A percentile compares a stretch with the other conserved stretches of the same genome.
phyloP scores from a whole-genome alignment of 1,140 invertebrate genomes.

The Diorhabda carinulata region DNA sequence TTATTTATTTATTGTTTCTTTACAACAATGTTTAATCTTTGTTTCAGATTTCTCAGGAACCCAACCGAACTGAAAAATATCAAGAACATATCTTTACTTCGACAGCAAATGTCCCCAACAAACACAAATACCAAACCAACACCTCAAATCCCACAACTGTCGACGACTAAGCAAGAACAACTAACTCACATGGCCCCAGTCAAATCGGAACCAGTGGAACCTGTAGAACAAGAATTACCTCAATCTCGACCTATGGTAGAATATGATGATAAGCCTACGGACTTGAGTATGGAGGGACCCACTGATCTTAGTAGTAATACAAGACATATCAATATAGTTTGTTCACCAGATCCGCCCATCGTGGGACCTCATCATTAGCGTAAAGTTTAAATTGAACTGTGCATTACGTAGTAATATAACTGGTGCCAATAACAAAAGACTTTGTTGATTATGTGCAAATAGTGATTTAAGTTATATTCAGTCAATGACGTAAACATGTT shows the following conservation, averaged over 20 bases:
- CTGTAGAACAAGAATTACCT: slow-evolving; percentile 14
- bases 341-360: slow-evolving; percentile 44
- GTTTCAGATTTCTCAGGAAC: slow-evolving; percentile 76
- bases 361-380: slow-evolving; percentile 31
- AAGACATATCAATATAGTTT: slow-evolving; percentile 43
- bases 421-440: slow-evolving; percentile 37
- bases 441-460: slow-evolving; percentile 14
- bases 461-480: slow-evolving; percentile 2
- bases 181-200: slow-evolving; percentile 32
- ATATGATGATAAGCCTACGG: slow-evolving; percentile 53
- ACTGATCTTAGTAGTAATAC: slow-evolving; percentile 42
- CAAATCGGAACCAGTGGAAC: slow-evolving; percentile 43
- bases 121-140: slow-evolving; percentile 46
- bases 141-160: neutral
- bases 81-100: slow-evolving; percentile 83
- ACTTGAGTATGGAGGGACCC: slow-evolving; percentile 50
- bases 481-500: neutral
- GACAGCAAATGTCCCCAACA: slow-evolving; percentile 78
- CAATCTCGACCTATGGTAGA: slow-evolving; percentile 20
- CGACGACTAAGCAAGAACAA: slow-evolving; percentile 15
- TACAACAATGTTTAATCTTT: slow-evolving; percentile 30
- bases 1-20: too few relatives aligned
- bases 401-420: slow-evolving; percentile 31
- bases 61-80: slow-evolving; percentile 88
- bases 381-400: slow-evolving; percentile 24